These are phyloP conservation scores for Brenthis ino DNA, from an alignment of 2,888 invertebrate species.

Conservation along the genomic window DNA sequence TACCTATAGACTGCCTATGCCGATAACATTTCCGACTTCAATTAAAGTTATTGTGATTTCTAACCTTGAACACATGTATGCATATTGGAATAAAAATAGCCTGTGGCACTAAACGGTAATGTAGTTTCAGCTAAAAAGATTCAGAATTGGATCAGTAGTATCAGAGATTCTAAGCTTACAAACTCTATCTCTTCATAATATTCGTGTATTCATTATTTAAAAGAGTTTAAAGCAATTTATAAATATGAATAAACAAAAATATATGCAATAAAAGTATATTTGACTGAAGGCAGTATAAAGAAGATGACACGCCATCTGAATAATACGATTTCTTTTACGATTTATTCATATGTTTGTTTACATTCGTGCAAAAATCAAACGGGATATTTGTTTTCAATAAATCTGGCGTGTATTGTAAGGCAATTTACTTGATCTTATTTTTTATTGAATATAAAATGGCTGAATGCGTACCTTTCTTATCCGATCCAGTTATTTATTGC, in stretches of 20 bases:
- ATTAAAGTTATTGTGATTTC: too few relatives aligned
- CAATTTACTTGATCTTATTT: constrained; percentile 76
- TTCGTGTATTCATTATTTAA: too few relatives aligned
- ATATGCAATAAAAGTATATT: constrained; percentile 1
- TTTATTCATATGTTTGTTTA: constrained; percentile 20
- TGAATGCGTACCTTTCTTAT: constrained; percentile 76
- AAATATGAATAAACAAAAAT: not conserved
- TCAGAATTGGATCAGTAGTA: too few relatives aligned
- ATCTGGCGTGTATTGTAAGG: constrained; percentile 66
- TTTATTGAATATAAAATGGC: constrained; percentile 80
- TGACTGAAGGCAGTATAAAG: constrained; percentile 1
- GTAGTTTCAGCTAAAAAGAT: too few relatives aligned
- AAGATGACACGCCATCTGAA: not conserved
- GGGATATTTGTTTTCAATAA: constrained; percentile 44
- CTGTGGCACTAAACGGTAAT: too few relatives aligned
- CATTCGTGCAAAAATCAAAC: constrained; percentile 15
- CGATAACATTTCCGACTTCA: too few relatives aligned
- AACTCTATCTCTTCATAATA: too few relatives aligned
- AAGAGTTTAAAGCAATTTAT: not conserved
- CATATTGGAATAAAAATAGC: too few relatives aligned
- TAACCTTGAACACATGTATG: too few relatives aligned
- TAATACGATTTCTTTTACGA: constrained; percentile 19
- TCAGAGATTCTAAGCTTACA: too few relatives aligned
- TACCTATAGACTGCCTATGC: too few relatives aligned
- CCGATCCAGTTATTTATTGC: constrained; percentile 80